Evolutionary conservation across 2,888 invertebrate genomes (phyloP).

Genomic region (Eustalomyia histrio): DNA sequence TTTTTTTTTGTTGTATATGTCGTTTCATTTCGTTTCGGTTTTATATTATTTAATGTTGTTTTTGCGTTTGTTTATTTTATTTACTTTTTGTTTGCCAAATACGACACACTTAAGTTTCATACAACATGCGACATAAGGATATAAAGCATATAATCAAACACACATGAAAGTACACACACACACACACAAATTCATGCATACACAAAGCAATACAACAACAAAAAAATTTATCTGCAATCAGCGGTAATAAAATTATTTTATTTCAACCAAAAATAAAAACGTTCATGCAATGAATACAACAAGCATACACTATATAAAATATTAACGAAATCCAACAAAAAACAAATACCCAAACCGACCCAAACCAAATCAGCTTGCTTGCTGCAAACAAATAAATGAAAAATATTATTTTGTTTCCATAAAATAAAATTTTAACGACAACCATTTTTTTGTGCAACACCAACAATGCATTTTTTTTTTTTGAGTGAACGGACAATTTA

Average conservation of each 20-base stretch:
- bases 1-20: neutral
- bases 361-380: constrained; percentile 12
- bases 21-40: constrained; percentile 5
- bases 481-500: constrained; percentile 39
- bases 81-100: constrained; percentile 51
- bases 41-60: constrained; percentile 44
- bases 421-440: constrained; percentile 54
- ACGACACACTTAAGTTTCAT: constrained; percentile 55
- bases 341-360: constrained; percentile 7
- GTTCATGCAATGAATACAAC: constrained; percentile 51
- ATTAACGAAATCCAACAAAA: constrained; percentile 38
- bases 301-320: constrained; percentile 47
- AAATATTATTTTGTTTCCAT: constrained; percentile 48
- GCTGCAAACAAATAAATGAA: constrained; percentile 42
- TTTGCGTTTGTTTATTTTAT: constrained; percentile 49
- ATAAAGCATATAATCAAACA: constrained; percentile 18
- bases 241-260: constrained; percentile 61
- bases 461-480: neutral
- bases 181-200: constrained; percentile 9
- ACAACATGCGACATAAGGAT: constrained; percentile 59
- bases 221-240: constrained; percentile 64
- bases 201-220: neutral
- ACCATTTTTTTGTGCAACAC: constrained; percentile 40
- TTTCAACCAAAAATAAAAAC: constrained; percentile 45
- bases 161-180: constrained; percentile 5